A percentile compares a stretch with the other conserved stretches of the same genome.
These are phyloP conservation scores for Sander vitreus DNA, from an alignment of 2,113 vertebrate species.

Conservation along the genomic window DNA sequence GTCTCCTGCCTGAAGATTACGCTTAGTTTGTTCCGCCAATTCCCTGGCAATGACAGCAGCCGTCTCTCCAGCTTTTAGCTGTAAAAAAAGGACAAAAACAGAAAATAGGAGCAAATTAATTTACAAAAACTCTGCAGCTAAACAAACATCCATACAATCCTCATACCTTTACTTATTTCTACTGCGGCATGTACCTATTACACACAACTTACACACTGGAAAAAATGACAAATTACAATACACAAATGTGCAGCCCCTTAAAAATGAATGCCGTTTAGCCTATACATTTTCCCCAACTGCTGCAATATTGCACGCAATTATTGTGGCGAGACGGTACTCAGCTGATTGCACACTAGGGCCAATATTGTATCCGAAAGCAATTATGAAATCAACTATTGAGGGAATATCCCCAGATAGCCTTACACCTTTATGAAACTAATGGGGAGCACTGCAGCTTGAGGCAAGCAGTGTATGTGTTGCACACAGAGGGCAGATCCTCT, in stretches of 20 bases:
- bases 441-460: slow-evolving; percentile 32
- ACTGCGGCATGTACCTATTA: slow-evolving; percentile 8
- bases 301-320: slow-evolving; percentile 60
- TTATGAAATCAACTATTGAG: slow-evolving; percentile 73
- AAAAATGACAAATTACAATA: slow-evolving; percentile 45
- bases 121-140: not conserved
- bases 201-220: slow-evolving; percentile 11
- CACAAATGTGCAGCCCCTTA: slow-evolving; percentile 29
- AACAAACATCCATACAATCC: not conserved
- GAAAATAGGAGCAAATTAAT: not conserved
- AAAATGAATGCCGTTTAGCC: slow-evolving; percentile 54
- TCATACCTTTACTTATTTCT: not conserved
- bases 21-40: slow-evolving; percentile 94
- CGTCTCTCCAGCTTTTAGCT: slow-evolving; percentile 94
- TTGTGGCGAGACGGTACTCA: slow-evolving; percentile 46
- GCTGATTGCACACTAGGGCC: slow-evolving; percentile 56
- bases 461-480: slow-evolving; percentile 3
- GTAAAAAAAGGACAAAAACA: not conserved
- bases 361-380: slow-evolving; percentile 70
- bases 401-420: slow-evolving; percentile 70
- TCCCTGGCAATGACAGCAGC: slow-evolving; percentile 96
- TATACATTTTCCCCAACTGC: slow-evolving; percentile 37
- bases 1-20: slow-evolving; percentile 92
- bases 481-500: slow-evolving; percentile 16
- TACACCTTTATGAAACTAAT: slow-evolving; percentile 68